Evolutionary conservation across 2,888 invertebrate genomes (phyloP).

Genomic region (Caenorhabditis uteleia): DNA sequence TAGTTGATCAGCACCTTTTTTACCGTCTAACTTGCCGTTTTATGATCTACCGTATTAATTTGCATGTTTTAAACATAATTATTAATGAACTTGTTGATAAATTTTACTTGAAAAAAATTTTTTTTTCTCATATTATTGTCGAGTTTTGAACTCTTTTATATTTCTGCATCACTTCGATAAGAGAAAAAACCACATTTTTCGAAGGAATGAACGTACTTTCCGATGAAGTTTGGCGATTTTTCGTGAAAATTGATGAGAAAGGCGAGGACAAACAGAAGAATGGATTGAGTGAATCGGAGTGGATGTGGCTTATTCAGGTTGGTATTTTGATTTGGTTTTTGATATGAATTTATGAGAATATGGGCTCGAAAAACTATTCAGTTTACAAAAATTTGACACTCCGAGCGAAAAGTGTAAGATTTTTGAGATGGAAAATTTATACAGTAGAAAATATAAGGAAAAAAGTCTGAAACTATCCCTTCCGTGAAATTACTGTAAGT

Average conservation of each 20-base stretch:
- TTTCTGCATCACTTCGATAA: not conserved
- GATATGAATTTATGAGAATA: too few relatives aligned
- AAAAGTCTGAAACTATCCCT: too few relatives aligned
- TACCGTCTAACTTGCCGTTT: too few relatives aligned
- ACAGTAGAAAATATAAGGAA: too few relatives aligned
- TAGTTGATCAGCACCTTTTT: too few relatives aligned
- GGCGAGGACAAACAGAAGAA: not conserved
- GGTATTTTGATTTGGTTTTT: too few relatives aligned
- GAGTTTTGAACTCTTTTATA: not conserved
- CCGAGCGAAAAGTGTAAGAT: too few relatives aligned
- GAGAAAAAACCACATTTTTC: not conserved
- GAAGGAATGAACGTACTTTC: constrained; percentile 4
- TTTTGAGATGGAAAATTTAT: too few relatives aligned
- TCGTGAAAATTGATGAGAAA: constrained; percentile 6
- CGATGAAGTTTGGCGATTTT: constrained; percentile 15
- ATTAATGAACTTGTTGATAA: not conserved
- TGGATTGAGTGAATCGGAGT: constrained; percentile 4
- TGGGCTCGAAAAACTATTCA: too few relatives aligned
- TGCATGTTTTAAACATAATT: not conserved
- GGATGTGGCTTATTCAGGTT: constrained; percentile 12
- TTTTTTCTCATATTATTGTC: not conserved
- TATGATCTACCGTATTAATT: too few relatives aligned
- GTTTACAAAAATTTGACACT: too few relatives aligned
- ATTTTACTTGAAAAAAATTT: not conserved
- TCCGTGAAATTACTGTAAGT: too few relatives aligned